Evolutionary conservation across 2,888 invertebrate species (phyloP).

Genomic region (Polylopha cassiicola): DNA sequence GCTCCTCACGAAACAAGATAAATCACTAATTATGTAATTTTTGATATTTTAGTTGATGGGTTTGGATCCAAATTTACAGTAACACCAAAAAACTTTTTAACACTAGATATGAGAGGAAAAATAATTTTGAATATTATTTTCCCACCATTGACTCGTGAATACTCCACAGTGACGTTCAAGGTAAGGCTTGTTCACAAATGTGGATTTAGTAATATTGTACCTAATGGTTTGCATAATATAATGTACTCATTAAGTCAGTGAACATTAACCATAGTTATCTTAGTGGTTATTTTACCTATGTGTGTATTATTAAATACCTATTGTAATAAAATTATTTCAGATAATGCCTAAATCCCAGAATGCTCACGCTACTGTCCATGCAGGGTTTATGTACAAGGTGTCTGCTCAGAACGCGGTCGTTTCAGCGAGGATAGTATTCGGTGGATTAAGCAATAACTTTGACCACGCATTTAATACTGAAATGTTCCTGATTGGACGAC

Average conservation of each 20-base stretch:
- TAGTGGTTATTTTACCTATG: background rate
- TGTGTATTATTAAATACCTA: background rate
- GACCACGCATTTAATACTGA: conserved; percentile 75
- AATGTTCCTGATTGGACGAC: conserved; percentile 58
- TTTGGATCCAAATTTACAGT: conserved; percentile 31
- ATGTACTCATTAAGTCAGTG: background rate
- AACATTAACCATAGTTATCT: background rate
- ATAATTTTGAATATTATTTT: conserved; percentile 41
- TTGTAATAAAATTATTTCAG: conserved; percentile 50
- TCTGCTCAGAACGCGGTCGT: conserved; percentile 51
- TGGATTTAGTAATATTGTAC: background rate
- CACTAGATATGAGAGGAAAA: conserved; percentile 44
- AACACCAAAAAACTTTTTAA: conserved; percentile 46
- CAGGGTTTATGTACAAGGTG: conserved; percentile 81
- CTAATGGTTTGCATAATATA: background rate
- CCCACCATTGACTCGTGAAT: conserved; percentile 26
- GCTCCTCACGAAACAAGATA: conserved; percentile 14
- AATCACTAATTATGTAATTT: conserved; percentile 5
- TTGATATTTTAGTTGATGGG: conserved; percentile 19
- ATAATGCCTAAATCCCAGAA: conserved; percentile 85
- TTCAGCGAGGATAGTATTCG: conserved; percentile 76
- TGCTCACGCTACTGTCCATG: conserved; percentile 85
- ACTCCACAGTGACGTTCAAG: conserved; percentile 30
- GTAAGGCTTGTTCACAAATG: conserved; percentile 16
- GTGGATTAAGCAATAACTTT: conserved; percentile 70